phyloP scores from a whole-genome alignment of 2,797 vertebrate species.

The Allobates femoralis region DNA sequence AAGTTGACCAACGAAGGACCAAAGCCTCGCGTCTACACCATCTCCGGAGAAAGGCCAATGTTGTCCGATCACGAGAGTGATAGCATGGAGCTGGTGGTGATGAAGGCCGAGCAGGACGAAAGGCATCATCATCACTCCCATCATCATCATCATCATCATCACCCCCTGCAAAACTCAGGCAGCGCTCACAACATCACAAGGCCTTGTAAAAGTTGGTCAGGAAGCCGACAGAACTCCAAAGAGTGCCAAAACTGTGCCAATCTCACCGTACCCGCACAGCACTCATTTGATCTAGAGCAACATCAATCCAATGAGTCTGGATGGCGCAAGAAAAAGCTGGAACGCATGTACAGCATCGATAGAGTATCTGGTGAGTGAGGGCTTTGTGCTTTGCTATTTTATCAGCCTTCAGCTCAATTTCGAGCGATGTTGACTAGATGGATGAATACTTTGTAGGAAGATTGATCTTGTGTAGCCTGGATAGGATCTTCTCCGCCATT shows the following conservation, averaged over 20 bases:
- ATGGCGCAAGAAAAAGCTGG: slow-evolving; percentile 85
- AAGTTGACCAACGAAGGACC: slow-evolving; percentile 70
- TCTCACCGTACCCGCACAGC: slow-evolving; percentile 75
- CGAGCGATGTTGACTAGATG: too few relatives aligned
- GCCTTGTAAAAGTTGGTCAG: slow-evolving; percentile 81
- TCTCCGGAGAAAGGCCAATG: slow-evolving; percentile 88
- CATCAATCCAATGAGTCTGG: slow-evolving; percentile 75
- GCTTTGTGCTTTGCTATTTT: neutral
- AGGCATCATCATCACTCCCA: slow-evolving; percentile 68
- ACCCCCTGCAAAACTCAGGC: slow-evolving; percentile 81
- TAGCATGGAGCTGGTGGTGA: slow-evolving; percentile 87
- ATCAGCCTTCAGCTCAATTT: too few relatives aligned
- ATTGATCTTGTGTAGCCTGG: too few relatives aligned
- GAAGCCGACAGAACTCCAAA: slow-evolving; percentile 81
- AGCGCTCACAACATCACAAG: slow-evolving; percentile 77
- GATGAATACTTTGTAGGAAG: too few relatives aligned
- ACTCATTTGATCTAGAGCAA: slow-evolving; percentile 87
- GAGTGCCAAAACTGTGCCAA: slow-evolving; percentile 83
- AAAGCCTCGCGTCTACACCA: slow-evolving; percentile 89
- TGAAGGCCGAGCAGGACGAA: slow-evolving; percentile 78
- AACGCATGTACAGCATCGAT: slow-evolving; percentile 94
- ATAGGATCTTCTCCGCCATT: too few relatives aligned
- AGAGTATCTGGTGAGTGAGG: slow-evolving; percentile 83
- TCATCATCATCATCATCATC: slow-evolving; percentile 68
- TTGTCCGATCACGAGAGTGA: slow-evolving; percentile 81